These are phyloP conservation scores for Eupsittula cactorum DNA, from an alignment of 2,113 vertebrate genomes.

Conservation along the genomic window DNA sequence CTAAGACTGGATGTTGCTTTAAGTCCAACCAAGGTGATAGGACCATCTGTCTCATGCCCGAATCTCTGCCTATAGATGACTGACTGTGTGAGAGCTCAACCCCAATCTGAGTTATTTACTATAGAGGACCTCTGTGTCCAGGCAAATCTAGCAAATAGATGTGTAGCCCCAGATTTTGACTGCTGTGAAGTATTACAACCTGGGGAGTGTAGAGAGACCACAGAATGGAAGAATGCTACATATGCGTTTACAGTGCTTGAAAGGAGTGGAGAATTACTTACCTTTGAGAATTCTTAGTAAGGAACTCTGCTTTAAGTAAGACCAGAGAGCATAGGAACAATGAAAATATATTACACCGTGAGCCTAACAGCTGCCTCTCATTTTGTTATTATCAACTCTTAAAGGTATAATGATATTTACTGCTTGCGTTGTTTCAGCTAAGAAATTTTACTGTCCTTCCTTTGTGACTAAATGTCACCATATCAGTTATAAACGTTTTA, in stretches of 20 bases:
- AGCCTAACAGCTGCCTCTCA: not conserved
- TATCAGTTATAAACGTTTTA: not conserved
- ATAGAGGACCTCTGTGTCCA: not conserved
- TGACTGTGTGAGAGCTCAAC: not conserved
- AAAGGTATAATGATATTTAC: not conserved
- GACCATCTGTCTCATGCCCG: not conserved
- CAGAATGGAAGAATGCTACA: not conserved
- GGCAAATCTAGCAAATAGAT: not conserved
- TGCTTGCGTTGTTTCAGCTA: not conserved
- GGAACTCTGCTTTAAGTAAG: not conserved
- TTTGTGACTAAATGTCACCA: not conserved
- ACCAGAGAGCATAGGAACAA: not conserved
- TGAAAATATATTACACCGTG: not conserved
- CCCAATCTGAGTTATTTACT: not conserved
- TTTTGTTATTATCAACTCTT: not conserved
- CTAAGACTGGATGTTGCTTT: not conserved
- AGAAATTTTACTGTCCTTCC: not conserved
- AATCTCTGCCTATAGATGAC: not conserved
- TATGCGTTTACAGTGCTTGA: not conserved
- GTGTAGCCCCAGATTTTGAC: not conserved
- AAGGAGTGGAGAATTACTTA: not conserved
- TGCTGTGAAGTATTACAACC: not conserved
- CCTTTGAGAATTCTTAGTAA: not conserved
- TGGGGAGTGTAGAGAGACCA: not conserved
- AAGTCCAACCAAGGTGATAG: not conserved